Evolutionary conservation across 2,113 vertebrate species (phyloP).

Genomic region (Alectura lathami): DNA sequence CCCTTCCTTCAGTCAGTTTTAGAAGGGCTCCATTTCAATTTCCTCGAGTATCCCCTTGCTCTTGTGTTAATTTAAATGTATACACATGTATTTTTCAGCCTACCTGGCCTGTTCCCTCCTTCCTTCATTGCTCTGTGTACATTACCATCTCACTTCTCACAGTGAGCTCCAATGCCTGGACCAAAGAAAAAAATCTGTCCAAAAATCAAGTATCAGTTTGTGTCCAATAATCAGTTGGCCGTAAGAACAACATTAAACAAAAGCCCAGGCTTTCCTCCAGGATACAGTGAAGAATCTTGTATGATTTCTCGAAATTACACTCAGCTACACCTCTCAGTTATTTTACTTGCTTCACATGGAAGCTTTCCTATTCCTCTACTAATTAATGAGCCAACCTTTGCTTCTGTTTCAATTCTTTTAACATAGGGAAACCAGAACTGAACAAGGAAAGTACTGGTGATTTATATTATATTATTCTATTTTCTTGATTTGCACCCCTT

Average conservation of each 20-base stretch:
- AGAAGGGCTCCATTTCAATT: not conserved
- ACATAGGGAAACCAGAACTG: not conserved
- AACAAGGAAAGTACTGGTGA: not conserved
- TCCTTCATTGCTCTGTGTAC: not conserved
- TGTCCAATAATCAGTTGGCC: not conserved
- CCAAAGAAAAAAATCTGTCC: not conserved
- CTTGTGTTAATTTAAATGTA: too few species aligned
- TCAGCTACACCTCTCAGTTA: not conserved
- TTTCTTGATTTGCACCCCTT: not conserved
- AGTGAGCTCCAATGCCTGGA: not conserved
- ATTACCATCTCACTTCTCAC: not conserved
- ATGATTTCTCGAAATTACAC: not conserved
- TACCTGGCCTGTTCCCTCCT: not conserved
- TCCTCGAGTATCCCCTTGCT: not conserved
- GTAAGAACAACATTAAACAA: not conserved
- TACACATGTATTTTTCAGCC: too few species aligned
- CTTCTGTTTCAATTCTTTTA: not conserved
- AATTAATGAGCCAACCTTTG: not conserved
- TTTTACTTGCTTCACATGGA: not conserved
- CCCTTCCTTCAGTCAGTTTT: not conserved
- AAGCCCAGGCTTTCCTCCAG: not conserved
- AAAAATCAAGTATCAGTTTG: not conserved
- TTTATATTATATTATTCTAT: not conserved
- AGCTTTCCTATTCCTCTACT: not conserved
- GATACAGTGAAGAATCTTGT: not conserved